Evolutionary conservation across 2,888 invertebrate species (phyloP), one percentile per base, ranked within the genome.

Genomic region (Microctonus hyperodae): DNA sequence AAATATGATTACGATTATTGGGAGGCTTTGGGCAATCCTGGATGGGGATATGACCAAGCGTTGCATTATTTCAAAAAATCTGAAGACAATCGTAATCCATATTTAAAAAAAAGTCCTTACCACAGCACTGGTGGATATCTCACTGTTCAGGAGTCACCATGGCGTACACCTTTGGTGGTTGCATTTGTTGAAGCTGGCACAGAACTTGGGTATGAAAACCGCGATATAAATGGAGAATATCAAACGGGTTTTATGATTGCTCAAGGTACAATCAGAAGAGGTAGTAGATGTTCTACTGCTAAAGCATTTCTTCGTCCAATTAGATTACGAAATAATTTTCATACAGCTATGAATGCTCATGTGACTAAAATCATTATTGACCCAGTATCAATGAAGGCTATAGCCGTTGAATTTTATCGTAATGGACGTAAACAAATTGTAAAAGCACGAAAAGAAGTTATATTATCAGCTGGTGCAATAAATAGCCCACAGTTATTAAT

Each of bases 401-500:
- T 89, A 65, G 94, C 92, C 0, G 93, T 95, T 0, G 93, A 95
- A 80, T 95, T 92, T 78, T 84, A 91, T 1, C 88, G 93, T 72
- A 88, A 92, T 72, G 94, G 94, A 2, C 86, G 88, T 37, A 89
- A 88, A 65, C 90, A 90, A 76, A 85, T 90, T 0, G 90, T 92
- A 0, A 85, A 88, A 68, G 95, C 95, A 0, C 88, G 88, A 62
- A 92, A 93, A 76, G 95, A 95, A 83, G 90, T 97, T 0, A 93
- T 97, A 57, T 80, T 97, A 44, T 91, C 95, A 11, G 96, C 95
- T 0, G 97, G 97, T 0, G 90, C 97, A 0, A 93, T 98, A 31
- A 97, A 97, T 80, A 92, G 92, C 11, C 95, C 97, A 0, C 97
- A 97, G 80, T 85, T 98, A 61, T 85, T 98, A 69, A 95, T 97